These are phyloP conservation scores for Pammene aurita DNA, from an alignment of 2,888 invertebrate species.

Conservation along the genomic window DNA sequence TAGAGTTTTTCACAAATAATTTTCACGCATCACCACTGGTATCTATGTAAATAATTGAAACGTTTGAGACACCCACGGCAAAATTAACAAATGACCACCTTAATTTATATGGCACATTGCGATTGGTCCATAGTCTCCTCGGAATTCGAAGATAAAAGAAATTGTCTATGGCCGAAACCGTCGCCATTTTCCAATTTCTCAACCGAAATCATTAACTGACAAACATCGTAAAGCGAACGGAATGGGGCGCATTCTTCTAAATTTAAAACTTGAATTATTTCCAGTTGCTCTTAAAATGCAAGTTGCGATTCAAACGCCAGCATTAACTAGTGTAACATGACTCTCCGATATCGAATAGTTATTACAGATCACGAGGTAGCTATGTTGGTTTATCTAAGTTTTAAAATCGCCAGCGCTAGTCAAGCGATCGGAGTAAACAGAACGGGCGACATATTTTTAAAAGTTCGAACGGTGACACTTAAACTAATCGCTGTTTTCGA, in stretches of 20 bases:
- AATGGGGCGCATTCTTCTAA: conserved; percentile 79
- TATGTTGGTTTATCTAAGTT: neutral
- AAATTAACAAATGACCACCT: neutral
- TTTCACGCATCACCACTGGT: no score
- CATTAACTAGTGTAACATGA: neutral
- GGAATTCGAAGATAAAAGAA: conserved; percentile 7
- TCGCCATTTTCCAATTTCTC: conserved; percentile 34
- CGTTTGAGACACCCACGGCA: neutral
- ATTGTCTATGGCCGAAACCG: conserved; percentile 10
- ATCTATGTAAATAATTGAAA: conserved; percentile 2
- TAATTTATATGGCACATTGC: conserved; percentile 13
- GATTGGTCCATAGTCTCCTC: conserved; percentile 1
- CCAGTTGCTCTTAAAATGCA: neutral
- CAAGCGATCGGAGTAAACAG: conserved; percentile 38
- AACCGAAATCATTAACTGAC: conserved; percentile 56
- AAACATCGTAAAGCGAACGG: conserved; percentile 80
- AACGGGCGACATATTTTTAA: conserved; percentile 82
- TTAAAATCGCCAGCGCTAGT: neutral
- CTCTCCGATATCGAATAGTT: neutral
- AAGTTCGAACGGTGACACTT: conserved; percentile 80
- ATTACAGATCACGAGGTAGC: neutral
- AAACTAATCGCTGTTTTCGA: conserved; percentile 83
- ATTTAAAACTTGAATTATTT: conserved; percentile 61
- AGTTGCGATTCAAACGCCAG: neutral
- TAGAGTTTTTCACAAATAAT: no score